Evolutionary conservation across 2,113 vertebrate species (phyloP).

Genomic region (Leptosomus discolor): DNA sequence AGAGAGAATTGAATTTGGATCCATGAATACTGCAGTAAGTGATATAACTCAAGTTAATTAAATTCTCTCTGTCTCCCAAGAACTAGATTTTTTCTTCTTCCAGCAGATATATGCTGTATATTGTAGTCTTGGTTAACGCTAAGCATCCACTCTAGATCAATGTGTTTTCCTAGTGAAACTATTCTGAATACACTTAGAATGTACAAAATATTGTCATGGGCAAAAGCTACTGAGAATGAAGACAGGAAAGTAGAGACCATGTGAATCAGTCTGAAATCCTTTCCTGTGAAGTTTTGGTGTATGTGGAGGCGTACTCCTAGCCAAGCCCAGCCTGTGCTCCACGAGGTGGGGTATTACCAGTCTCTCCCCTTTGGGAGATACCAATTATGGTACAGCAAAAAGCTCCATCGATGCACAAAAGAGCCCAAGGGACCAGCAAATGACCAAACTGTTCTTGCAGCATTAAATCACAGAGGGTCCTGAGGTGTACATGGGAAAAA

Average conservation of each 20-base stretch:
- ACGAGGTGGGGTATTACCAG: accelerated
- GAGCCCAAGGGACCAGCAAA: neutral
- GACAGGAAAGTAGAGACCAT: accelerated
- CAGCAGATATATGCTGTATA: neutral
- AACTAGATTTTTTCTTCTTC: neutral
- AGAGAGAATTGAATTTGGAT: neutral
- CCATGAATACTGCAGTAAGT: neutral
- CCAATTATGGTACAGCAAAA: neutral
- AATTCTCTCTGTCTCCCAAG: neutral
- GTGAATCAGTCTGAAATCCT: neutral
- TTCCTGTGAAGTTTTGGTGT: neutral
- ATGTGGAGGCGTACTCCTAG: neutral
- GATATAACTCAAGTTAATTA: neutral
- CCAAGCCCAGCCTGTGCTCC: neutral
- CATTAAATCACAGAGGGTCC: neutral
- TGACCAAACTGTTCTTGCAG: neutral
- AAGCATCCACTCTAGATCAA: neutral
- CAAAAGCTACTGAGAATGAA: neutral
- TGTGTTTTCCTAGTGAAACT: neutral
- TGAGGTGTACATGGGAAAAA: neutral
- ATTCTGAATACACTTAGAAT: neutral
- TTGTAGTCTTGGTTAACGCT: neutral
- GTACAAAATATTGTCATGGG: neutral
- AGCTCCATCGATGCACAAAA: neutral
- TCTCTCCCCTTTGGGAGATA: neutral